A percentile compares a stretch with the other conserved stretches of the same genome.
Conservation (phyloP, 2,113 vertebrate species). For the Etheostoma cragini region DNA sequence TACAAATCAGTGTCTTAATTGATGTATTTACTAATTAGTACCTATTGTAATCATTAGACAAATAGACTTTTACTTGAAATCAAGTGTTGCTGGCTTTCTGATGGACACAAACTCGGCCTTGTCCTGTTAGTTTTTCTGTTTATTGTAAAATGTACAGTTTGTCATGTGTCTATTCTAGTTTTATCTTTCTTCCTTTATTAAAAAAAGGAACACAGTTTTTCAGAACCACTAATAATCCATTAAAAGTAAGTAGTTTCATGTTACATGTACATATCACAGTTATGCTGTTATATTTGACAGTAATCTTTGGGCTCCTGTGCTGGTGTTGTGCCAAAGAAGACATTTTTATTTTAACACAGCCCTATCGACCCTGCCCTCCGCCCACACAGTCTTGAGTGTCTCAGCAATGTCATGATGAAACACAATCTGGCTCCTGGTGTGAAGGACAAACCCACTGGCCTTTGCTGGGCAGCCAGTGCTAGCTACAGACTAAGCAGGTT, state of each 20-base stretch:
- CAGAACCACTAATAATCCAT: neutral
- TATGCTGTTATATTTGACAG: neutral
- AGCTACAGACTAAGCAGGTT: conserved; percentile 40
- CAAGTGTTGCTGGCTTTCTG: neutral
- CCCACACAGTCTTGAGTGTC: conserved; percentile 45
- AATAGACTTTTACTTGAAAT: neutral
- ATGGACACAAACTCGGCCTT: neutral
- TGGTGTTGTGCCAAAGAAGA: conserved; percentile 38
- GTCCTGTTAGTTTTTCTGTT: neutral
- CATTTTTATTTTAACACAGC: neutral
- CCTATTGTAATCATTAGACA: neutral
- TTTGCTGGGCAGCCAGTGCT: conserved; percentile 48
- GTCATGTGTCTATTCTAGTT: neutral
- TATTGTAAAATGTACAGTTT: neutral
- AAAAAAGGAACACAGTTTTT: neutral
- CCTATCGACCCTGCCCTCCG: neutral
- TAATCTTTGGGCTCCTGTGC: conserved; percentile 10
- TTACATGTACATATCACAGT: neutral
- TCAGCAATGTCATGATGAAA: conserved; percentile 72
- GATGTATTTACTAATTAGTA: conserved; percentile 1
- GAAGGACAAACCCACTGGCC: conserved; percentile 58
- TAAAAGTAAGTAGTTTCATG: neutral
- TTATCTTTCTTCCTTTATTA: neutral
- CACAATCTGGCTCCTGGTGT: conserved; percentile 58
- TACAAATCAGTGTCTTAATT: neutral